Evolutionary conservation across 2,113 vertebrate species (phyloP), one percentile per base, ranked within the genome.

Genomic region (Colinus virginianus): DNA sequence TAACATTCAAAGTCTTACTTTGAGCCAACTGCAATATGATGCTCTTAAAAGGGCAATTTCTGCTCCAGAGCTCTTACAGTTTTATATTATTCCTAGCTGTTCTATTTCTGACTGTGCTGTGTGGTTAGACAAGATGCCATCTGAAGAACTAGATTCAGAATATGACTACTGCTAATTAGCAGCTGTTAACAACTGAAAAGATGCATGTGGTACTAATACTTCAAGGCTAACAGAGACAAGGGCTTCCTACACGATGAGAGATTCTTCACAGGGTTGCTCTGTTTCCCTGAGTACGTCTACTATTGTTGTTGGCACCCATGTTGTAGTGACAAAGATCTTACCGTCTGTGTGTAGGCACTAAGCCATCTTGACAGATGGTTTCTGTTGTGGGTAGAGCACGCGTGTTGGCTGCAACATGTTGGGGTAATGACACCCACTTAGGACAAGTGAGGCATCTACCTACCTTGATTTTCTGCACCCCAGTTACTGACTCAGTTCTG

Each of bases 331-430:
- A 88, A 71, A 49, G 64, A 43, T 43, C 32, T 71, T 13, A 20
- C 15, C 15, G 6, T 42, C 56, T 66, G 68, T 5, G 53, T 49
- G 63, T 72, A 94, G 97, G 95, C 97, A 95, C 42, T 6, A 74
- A 91, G 97, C 97, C 97, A 97, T 85, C 68, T 67, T 28, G 21
- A 84, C 97, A 98, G 97, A 97, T 97, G 96, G 96, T 48, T 94
- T 46, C 95, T 94, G 82, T 46, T 92, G 72, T 49, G 74, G 58
- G 62, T 25, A 92, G 79, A 92, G 63, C 10, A 2, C 62, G 78
- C 51, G 64, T 90, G 62, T 9, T 88, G 30, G 56, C 45, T 80
- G 62, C 86, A 80, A 40, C 81, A 34, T 78, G 53, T 20, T 43
- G 55, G 75, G 72, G 69, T 80, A 95, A 22, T 1, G 56, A 72